Conservation (phyloP, 2,888 invertebrate species). For the Drosophila acutilabella region DNA sequence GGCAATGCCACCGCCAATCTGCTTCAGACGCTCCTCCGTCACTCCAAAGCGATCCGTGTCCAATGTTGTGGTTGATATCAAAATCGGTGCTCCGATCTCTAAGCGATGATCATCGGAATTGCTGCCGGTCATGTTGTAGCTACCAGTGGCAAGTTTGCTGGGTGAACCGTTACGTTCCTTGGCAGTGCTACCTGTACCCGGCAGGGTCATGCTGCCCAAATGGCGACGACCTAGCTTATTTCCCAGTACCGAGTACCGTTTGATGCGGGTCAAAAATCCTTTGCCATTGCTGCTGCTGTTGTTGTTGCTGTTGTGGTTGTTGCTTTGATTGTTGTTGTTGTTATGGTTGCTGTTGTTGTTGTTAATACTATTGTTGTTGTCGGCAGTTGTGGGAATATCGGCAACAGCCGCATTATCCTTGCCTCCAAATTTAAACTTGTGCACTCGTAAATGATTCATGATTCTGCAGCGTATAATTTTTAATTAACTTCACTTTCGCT, state of each 20-base stretch:
- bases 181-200: slow-evolving; percentile 37
- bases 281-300: slow-evolving; percentile 66
- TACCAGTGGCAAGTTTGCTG: slow-evolving; percentile 80
- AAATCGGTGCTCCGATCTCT: slow-evolving; percentile 84
- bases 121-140: slow-evolving; percentile 84
- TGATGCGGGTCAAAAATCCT: slow-evolving; percentile 82
- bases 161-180: slow-evolving; percentile 68
- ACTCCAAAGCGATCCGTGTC: slow-evolving; percentile 83
- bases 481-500: slow-evolving; percentile 9
- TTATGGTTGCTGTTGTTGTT: slow-evolving; percentile 40
- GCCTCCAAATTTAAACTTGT: slow-evolving; percentile 74
- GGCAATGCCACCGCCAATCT: slow-evolving; percentile 81
- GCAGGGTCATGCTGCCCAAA: slow-evolving; percentile 73
- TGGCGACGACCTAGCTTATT: slow-evolving; percentile 82
- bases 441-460: slow-evolving; percentile 81
- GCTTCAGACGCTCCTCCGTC: slow-evolving; percentile 75
- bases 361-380: slow-evolving; percentile 57
- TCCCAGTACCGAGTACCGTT: slow-evolving; percentile 84
- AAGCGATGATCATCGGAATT: slow-evolving; percentile 84
- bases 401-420: slow-evolving; percentile 54
- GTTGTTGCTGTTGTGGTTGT: slow-evolving; percentile 39
- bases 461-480: slow-evolving; percentile 17
- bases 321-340: slow-evolving; percentile 38
- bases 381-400: slow-evolving; percentile 37
- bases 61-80: slow-evolving; percentile 84